Evolutionary conservation across 2,888 invertebrate genomes (phyloP).

Genomic region (Dryadula phaetusa): DNA sequence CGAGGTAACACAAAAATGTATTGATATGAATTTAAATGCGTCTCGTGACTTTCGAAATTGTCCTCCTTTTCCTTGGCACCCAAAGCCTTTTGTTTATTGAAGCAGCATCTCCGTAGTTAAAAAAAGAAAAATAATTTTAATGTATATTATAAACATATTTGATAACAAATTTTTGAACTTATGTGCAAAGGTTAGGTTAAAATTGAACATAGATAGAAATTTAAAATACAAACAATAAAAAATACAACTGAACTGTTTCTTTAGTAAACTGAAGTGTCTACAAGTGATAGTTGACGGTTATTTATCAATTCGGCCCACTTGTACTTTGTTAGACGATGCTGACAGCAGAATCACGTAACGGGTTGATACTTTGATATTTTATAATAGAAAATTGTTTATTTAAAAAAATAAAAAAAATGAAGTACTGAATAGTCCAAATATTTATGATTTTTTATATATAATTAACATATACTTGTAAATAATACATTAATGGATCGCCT

Average conservation of each 20-base stretch:
- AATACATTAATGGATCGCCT: no score
- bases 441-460: background rate
- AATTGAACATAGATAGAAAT: background rate
- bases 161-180: no score
- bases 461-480: no score
- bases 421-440: no score
- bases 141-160: no score
- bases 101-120: background rate
- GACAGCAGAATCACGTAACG: constrained; percentile 27
- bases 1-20: background rate
- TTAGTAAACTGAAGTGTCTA: constrained; percentile 4
- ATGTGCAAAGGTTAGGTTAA: background rate
- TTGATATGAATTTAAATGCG: constrained; percentile 3
- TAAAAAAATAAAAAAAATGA: background rate
- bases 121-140: background rate
- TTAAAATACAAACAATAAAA: background rate
- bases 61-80: constrained; percentile 58
- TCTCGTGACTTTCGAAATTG: constrained; percentile 66
- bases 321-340: constrained; percentile 32
- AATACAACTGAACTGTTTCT: background rate
- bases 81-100: background rate
- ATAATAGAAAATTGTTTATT: background rate
- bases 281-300: constrained; percentile 28
- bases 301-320: constrained; percentile 47
- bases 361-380: background rate